Base-by-base conservation (phyloP, 2,888 invertebrate species). In the Unio pictorum region DNA sequence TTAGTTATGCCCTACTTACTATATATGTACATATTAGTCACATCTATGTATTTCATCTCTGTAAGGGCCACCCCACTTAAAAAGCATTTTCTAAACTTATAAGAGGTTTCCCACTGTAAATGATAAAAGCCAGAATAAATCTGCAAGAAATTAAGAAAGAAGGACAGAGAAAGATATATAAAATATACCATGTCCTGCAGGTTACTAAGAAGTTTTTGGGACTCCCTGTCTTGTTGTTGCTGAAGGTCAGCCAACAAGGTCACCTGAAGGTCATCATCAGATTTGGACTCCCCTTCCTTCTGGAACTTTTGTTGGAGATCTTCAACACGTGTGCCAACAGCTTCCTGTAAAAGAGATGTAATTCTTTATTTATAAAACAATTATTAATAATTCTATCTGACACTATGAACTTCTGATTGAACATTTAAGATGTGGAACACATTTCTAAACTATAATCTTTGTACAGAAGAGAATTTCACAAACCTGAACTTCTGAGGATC, bases 161-260 rank as follows among this genome's bases (percentile, higher is more conserved):
- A 18, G 15, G 55, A 55, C 18, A 11, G 11, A 26, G 11, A 45
- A 11, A 55, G n/a, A 54, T 30, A 61, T 18, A 30, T 3, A 59
- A 55, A 67, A 28, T 67, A 23, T 60, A 83, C 83, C 81, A 79
- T 82, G 18, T 80, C 68, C 60, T 78, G 69, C 11, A 81, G 63
- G 34, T 79, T 75, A 59, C 59, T 63, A 8, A 79, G 68, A 7
- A 79, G 68, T 18, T 69, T 68, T 30, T 73, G 70, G 34, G 79
- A 65, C 72, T 88, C 87, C 8, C 68, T 66, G 62, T 84, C 84
- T 74, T 88, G 87, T 20, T 72, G 65, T 63, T 84, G 77, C 71
- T 88, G 87, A 20, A 88, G 79, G 61, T 87, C 83, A 28, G 86
- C 85, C 57, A 88, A 73, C 64, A 88, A 66, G 8, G 83, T 73